These are phyloP conservation scores for Ostrea denselamellosa DNA, from an alignment of 1,140 invertebrate genomes.

Conservation along the genomic window DNA sequence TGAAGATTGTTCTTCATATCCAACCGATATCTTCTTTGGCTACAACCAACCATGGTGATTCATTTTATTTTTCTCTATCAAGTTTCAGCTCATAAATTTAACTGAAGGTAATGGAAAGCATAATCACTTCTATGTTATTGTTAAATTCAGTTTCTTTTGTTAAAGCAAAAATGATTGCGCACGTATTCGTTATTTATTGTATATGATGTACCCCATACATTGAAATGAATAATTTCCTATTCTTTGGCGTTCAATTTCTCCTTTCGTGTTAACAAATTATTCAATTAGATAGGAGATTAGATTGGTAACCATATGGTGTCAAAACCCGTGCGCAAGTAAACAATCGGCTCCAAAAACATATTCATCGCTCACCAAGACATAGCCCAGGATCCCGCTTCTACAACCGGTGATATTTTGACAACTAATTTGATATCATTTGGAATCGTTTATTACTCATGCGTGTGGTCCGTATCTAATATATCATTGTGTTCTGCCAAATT, in stretches of 20 bases:
- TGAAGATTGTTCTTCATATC: background rate
- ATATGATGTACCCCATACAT: background rate
- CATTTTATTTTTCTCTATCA: background rate
- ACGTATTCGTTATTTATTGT: background rate
- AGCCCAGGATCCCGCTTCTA: constrained; percentile 3
- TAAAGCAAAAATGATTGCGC: background rate
- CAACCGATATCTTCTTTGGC: background rate
- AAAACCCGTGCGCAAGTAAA: constrained; percentile 36
- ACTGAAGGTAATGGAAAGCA: background rate
- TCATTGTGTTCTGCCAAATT: background rate
- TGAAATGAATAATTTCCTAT: background rate
- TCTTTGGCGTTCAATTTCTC: background rate
- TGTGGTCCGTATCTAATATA: background rate
- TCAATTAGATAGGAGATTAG: constrained; percentile 32
- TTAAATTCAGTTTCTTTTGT: background rate
- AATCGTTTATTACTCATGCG: constrained; percentile 19
- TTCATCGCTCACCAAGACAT: background rate
- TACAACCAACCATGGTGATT: background rate
- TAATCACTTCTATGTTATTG: background rate
- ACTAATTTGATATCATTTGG: constrained; percentile 38
- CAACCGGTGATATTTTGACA: constrained; percentile 25
- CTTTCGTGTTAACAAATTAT: constrained; percentile 17
- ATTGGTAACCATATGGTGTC: constrained; percentile 39
- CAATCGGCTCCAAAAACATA: constrained; percentile 46
- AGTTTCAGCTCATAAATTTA: background rate